Conservation (phyloP, 1,140 invertebrate species). For the Dreissena polymorpha region DNA sequence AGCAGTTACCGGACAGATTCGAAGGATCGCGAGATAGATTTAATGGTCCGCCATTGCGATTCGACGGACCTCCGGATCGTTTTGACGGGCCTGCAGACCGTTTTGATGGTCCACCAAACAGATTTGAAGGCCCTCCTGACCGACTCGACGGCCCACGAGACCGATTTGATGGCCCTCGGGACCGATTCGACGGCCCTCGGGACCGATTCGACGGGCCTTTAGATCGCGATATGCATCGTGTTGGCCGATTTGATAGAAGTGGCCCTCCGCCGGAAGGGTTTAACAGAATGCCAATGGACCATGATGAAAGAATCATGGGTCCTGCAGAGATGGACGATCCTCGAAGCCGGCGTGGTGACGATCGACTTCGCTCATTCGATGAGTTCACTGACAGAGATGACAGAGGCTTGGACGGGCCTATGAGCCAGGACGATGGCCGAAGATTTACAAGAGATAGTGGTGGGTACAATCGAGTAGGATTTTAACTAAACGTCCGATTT, state of each 20-base stretch:
- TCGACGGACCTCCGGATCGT: background rate
- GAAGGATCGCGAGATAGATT: background rate
- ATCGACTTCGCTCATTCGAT: background rate
- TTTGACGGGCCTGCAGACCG: background rate
- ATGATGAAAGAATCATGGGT: no score
- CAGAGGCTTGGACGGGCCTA: slow-evolving; percentile 4
- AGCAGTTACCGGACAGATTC: background rate
- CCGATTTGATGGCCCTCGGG: no score
- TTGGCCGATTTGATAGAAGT: no score
- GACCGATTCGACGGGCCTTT: background rate
- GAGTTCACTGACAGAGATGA: background rate
- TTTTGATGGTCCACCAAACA: background rate
- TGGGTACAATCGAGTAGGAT: no score
- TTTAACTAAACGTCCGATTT: no score
- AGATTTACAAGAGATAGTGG: no score
- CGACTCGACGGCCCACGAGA: background rate
- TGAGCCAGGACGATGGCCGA: background rate
- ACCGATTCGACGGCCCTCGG: background rate
- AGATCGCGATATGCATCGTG: no score
- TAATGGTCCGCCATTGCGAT: background rate
- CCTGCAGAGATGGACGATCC: no score
- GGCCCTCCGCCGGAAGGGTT: no score
- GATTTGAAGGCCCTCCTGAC: background rate
- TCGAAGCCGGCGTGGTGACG: no score
- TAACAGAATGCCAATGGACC: no score